Conservation (phyloP, 2,797 vertebrate genomes). For the Clarias pachynema region DNA sequence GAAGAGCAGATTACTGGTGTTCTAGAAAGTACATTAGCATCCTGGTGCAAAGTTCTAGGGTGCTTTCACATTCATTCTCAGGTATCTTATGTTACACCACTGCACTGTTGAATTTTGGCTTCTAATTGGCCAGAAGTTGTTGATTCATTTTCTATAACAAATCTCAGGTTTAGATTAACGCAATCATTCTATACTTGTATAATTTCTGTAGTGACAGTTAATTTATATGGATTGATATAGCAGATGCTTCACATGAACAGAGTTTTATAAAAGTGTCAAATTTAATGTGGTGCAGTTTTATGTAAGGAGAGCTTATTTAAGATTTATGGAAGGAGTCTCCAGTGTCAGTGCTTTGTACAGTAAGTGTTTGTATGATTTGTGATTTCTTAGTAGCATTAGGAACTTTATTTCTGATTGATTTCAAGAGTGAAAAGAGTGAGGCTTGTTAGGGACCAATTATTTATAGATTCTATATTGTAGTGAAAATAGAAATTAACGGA, state of each 20-base stretch:
- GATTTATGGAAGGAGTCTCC: not conserved
- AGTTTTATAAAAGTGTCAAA: not conserved
- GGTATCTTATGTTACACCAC: not conserved
- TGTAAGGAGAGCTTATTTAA: not conserved
- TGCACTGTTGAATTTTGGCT: not conserved
- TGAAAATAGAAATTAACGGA: not conserved
- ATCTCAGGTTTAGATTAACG: not conserved
- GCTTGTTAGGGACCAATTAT: too few species aligned
- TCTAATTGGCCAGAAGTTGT: not conserved
- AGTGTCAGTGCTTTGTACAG: not conserved
- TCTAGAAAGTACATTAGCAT: slow-evolving; percentile 5
- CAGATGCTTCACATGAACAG: not conserved
- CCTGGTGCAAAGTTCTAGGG: slow-evolving; percentile 17
- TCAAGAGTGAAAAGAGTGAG: not conserved
- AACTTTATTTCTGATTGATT: not conserved
- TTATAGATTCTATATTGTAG: not conserved
- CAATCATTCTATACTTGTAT: not conserved
- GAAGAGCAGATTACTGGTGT: slow-evolving; percentile 59
- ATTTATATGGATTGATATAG: not conserved
- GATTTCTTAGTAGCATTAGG: not conserved
- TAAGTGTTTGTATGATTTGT: slow-evolving; percentile 1
- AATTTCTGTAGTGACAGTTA: not conserved
- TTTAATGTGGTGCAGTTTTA: not conserved
- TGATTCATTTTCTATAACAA: not conserved
- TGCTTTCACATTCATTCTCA: not conserved